A percentile compares a stretch with the other conserved stretches of the same genome.
Conservation (phyloP, 1,140 invertebrate species). For the Lucilia sericata region DNA sequence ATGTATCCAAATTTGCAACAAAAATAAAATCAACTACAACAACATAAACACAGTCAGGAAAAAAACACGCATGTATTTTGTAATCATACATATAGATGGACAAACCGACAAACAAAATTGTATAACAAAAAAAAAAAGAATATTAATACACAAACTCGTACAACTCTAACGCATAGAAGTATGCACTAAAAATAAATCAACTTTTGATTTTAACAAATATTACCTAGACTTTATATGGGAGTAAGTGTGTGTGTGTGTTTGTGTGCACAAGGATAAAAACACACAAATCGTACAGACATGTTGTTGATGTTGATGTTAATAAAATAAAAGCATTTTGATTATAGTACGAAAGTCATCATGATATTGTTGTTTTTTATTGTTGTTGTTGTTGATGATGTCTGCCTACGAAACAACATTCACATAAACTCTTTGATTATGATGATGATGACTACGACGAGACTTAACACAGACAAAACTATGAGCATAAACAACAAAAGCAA, state of each 20-base stretch:
- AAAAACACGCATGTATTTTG: not conserved
- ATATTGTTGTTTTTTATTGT: too few species aligned
- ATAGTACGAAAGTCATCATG: not conserved
- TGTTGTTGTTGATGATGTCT: not conserved
- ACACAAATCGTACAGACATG: not conserved
- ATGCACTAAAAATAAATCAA: constrained; percentile 46
- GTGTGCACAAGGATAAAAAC: not conserved
- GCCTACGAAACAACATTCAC: not conserved
- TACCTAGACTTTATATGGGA: constrained; percentile 8
- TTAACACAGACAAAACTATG: constrained; percentile 5
- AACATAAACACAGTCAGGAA: not conserved
- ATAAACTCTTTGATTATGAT: too few species aligned
- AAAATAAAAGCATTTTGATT: constrained; percentile 27
- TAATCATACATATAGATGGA: not conserved
- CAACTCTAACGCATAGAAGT: constrained; percentile 27
- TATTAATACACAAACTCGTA: not conserved
- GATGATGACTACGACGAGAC: constrained; percentile 12
- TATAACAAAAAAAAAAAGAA: not conserved
- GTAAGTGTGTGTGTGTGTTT: too few species aligned
- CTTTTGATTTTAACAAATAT: constrained; percentile 42
- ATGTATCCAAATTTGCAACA: not conserved
- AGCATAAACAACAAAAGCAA: not conserved
- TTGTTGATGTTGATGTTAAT: constrained; percentile 17
- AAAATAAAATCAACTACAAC: not conserved
- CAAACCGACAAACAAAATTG: not conserved